Evolutionary conservation across 2,888 invertebrate species (phyloP).

Genomic region (Hyposoter dolosus): DNA sequence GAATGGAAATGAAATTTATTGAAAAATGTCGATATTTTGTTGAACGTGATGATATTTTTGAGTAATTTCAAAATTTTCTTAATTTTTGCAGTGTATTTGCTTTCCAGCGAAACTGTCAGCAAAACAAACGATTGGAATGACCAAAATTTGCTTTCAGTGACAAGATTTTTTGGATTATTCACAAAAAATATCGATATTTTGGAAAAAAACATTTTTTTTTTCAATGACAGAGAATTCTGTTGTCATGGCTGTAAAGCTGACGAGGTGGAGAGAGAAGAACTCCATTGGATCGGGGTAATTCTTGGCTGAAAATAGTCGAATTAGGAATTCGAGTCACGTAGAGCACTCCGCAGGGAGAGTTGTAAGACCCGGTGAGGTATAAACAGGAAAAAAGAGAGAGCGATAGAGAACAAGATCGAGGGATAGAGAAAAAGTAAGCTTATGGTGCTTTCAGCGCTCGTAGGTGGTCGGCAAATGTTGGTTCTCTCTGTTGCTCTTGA

Average conservation of each 20-base stretch:
- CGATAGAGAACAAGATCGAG: too few relatives aligned
- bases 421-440: conserved; percentile 4
- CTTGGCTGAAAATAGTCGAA: conserved; percentile 61
- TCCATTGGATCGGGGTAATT: conserved; percentile 64
- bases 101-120: too few relatives aligned
- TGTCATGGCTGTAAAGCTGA: background rate
- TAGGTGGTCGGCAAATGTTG: conserved; percentile 52
- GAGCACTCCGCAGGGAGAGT: conserved; percentile 28
- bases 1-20: background rate
- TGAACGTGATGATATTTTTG: too few relatives aligned
- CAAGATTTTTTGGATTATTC: too few relatives aligned
- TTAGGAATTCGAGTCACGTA: conserved; percentile 68
- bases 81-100: too few relatives aligned
- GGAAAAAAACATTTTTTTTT: background rate
- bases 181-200: too few relatives aligned
- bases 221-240: background rate
- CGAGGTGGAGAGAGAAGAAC: conserved; percentile 23
- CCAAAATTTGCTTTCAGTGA: too few relatives aligned
- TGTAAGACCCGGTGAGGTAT: conserved; percentile 16
- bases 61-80: too few relatives aligned
- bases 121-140: too few relatives aligned
- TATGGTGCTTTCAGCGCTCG: conserved; percentile 12
- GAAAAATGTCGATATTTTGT: too few relatives aligned
- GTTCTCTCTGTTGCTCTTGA: conserved; percentile 31
- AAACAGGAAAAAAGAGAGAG: background rate